Percentiles rank a stretch among this genome's conserved stretches.
Conservation (phyloP, 2,888 invertebrate species). For the Caenorhabditis auriculariae region DNA sequence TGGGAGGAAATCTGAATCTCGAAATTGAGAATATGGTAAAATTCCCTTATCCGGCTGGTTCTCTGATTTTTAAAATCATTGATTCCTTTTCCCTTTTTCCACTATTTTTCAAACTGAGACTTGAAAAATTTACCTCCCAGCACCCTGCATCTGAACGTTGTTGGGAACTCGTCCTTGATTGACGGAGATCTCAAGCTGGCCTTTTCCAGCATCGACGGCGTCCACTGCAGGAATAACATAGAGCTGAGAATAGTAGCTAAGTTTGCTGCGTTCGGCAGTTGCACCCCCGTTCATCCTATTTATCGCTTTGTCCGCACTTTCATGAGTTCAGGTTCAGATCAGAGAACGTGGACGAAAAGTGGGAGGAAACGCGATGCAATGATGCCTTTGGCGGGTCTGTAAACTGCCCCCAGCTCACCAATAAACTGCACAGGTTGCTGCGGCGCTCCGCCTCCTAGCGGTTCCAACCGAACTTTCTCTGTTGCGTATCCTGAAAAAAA, state of each 20-base stretch:
- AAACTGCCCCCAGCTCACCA: constrained; percentile 71
- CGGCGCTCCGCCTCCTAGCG: constrained; percentile 88
- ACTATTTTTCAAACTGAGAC: no score
- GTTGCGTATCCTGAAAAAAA: constrained; percentile 71
- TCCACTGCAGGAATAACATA: constrained; percentile 75
- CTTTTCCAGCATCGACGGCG: constrained; percentile 96
- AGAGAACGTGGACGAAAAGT: constrained; percentile 5
- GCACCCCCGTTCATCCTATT: constrained; percentile 4
- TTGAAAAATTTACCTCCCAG: constrained; percentile 72
- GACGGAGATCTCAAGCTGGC: constrained; percentile 97
- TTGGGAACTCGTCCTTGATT: constrained; percentile 98
- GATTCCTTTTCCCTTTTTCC: no score
- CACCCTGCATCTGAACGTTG: constrained; percentile 90
- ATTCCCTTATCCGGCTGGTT: no score
- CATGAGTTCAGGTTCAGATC: constrained; percentile 8
- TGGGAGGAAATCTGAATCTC: no score
- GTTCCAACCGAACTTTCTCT: constrained; percentile 87
- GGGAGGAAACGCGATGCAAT: constrained; percentile 1
- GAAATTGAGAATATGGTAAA: no score
- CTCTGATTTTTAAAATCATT: no score
- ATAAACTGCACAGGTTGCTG: constrained; percentile 94
- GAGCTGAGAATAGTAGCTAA: constrained; percentile 54
- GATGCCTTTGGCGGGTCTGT: no score
- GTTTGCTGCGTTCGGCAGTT: constrained; percentile 7
- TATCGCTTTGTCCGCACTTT: constrained; percentile 8